phyloP scores from a whole-genome alignment of 1,140 invertebrate species.

The Campoletis sonorensis region DNA sequence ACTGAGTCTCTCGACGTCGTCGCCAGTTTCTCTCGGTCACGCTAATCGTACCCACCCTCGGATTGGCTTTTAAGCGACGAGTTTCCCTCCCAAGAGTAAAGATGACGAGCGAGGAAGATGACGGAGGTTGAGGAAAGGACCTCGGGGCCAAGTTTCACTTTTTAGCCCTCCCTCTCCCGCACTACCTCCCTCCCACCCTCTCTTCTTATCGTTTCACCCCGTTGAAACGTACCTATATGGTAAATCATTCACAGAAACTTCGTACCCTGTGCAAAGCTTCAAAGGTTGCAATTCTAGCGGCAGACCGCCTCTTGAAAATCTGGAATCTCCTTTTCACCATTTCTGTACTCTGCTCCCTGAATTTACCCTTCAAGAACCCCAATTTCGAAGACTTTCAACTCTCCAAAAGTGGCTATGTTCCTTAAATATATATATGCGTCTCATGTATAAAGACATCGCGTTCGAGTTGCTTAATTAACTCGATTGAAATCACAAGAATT shows the following conservation, averaged over 20 bases:
- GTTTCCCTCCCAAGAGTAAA: constrained; percentile 45
- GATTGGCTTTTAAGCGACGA: constrained; percentile 64
- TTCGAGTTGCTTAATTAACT: no score
- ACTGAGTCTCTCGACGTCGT: constrained; percentile 45
- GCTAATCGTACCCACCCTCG: constrained; percentile 64
- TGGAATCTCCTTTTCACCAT: constrained; percentile 2
- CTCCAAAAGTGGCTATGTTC: not conserved
- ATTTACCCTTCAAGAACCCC: not conserved
- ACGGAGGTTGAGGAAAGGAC: constrained; percentile 1
- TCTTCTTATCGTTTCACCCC: not conserved
- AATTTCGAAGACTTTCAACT: not conserved
- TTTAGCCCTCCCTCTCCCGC: constrained; percentile 10
- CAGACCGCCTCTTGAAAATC: not conserved
- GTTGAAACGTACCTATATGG: constrained; percentile 14
- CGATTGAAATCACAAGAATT: no score
- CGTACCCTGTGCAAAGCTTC: not conserved
- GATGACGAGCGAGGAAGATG: constrained; percentile 31
- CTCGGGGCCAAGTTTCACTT: constrained; percentile 43
- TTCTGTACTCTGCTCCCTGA: not conserved
- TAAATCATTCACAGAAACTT: constrained; percentile 29
- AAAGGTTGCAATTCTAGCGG: not conserved
- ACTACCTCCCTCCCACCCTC: not conserved
- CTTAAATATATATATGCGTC: not conserved
- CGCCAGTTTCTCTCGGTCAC: constrained; percentile 56
- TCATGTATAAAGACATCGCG: no score